Conservation (phyloP, 2,888 invertebrate species). For the Cyclophora punctaria region DNA sequence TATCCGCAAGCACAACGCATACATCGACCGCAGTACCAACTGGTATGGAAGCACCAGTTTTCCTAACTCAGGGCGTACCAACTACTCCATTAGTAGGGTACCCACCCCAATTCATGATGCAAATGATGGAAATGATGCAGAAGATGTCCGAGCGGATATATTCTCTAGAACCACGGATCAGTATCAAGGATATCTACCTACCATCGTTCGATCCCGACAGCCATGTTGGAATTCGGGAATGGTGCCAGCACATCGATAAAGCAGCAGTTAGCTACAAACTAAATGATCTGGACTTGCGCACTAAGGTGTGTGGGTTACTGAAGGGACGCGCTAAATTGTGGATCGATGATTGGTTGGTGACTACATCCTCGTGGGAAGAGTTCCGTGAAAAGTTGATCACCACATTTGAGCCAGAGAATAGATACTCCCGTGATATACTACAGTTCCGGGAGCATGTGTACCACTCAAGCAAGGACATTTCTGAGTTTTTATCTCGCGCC, state of each 20-base stretch:
- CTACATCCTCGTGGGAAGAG: slow-evolving; percentile 22
- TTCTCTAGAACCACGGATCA: slow-evolving; percentile 8
- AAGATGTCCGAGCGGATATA: slow-evolving; percentile 20
- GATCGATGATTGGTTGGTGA: slow-evolving; percentile 25
- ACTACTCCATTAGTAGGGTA: background rate
- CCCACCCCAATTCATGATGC: slow-evolving; percentile 14
- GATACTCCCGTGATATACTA: slow-evolving; percentile 26
- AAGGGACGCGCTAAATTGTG: slow-evolving; percentile 26
- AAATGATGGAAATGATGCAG: slow-evolving; percentile 25
- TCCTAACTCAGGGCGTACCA: too few relatives aligned
- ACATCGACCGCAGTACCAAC: background rate
- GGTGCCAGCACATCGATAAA: slow-evolving; percentile 20
- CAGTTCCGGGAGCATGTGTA: slow-evolving; percentile 24
- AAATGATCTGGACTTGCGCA: slow-evolving; percentile 22
- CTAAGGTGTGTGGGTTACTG: slow-evolving; percentile 23
- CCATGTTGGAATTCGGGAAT: slow-evolving; percentile 21
- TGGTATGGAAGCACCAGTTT: background rate
- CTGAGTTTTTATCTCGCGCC: slow-evolving; percentile 23
- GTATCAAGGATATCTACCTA: slow-evolving; percentile 21
- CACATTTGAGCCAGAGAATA: slow-evolving; percentile 26
- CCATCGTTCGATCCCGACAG: slow-evolving; percentile 25
- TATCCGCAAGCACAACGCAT: too few relatives aligned
- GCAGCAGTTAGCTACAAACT: slow-evolving; percentile 19
- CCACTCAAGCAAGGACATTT: slow-evolving; percentile 19
- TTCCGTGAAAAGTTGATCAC: slow-evolving; percentile 9